Evolutionary conservation across 2,888 invertebrate species (phyloP).

Genomic region (Rosalia funebris): DNA sequence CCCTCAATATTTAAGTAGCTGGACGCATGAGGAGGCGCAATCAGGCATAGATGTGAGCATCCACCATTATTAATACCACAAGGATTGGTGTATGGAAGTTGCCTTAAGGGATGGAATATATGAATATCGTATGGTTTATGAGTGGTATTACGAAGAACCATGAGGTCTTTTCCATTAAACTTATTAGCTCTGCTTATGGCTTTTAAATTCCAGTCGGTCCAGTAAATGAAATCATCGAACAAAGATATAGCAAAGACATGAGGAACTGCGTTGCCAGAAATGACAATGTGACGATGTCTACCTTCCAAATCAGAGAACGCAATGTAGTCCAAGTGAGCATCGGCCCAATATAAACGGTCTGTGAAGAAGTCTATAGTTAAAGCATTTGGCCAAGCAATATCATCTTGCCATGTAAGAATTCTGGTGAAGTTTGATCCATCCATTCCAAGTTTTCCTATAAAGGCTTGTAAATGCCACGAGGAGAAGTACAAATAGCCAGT

Average conservation of each 20-base stretch:
- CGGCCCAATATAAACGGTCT: conserved; percentile 95
- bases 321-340: conserved; percentile 97
- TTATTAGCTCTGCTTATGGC: conserved; percentile 92
- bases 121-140: conserved; percentile 96
- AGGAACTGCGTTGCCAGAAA: conserved; percentile 85
- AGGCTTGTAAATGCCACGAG: conserved; percentile 96
- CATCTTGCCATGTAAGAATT: conserved; percentile 91
- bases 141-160: conserved; percentile 86
- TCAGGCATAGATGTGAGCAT: conserved; percentile 94
- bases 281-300: conserved; percentile 81
- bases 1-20: conserved; percentile 81
- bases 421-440: conserved; percentile 92
- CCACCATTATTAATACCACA: conserved; percentile 94
- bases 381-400: conserved; percentile 99
- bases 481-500: conserved; percentile 94
- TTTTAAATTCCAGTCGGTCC: conserved; percentile 99
- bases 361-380: conserved; percentile 96
- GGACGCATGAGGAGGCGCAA: conserved; percentile 83
- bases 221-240: conserved; percentile 93
- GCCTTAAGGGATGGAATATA: conserved; percentile 91
- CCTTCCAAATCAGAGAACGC: conserved; percentile 95
- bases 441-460: conserved; percentile 97
- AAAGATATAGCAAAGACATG: conserved; percentile 95
- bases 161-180: conserved; percentile 82
- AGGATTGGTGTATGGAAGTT: conserved; percentile 87